Conservation (phyloP, 2,888 invertebrate species). For the Tholera decimalis region DNA sequence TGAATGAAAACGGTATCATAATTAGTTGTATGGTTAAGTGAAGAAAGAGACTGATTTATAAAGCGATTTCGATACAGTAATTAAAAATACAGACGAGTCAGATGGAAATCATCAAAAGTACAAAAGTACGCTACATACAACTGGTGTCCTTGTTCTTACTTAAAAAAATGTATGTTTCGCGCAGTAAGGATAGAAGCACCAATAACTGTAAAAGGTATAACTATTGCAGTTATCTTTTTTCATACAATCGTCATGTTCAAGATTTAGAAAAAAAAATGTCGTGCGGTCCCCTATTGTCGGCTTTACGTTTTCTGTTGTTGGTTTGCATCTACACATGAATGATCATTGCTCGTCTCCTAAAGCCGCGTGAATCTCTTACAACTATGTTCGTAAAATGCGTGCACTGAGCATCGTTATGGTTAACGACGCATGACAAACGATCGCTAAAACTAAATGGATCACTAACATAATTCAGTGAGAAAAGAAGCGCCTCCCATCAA, state of each 20-base stretch:
- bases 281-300: neutral
- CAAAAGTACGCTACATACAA: neutral
- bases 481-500: neutral
- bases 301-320: neutral
- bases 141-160: neutral
- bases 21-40: too few relatives aligned
- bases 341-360: neutral
- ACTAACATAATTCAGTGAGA: neutral
- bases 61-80: too few relatives aligned
- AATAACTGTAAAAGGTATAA: neutral
- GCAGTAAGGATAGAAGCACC: neutral
- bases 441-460: neutral
- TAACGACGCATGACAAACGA: slow-evolving; percentile 23
- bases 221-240: neutral
- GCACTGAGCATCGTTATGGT: slow-evolving; percentile 3
- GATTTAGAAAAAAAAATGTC: neutral
- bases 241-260: neutral
- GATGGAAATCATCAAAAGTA: neutral
- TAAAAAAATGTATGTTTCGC: neutral
- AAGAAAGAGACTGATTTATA: too few relatives aligned
- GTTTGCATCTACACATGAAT: neutral
- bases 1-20: too few relatives aligned
- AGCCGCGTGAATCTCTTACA: neutral
- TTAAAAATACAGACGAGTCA: too few relatives aligned
- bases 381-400: neutral